Conservation (phyloP, 2,797 vertebrate species). For the Ceryle rudis region DNA sequence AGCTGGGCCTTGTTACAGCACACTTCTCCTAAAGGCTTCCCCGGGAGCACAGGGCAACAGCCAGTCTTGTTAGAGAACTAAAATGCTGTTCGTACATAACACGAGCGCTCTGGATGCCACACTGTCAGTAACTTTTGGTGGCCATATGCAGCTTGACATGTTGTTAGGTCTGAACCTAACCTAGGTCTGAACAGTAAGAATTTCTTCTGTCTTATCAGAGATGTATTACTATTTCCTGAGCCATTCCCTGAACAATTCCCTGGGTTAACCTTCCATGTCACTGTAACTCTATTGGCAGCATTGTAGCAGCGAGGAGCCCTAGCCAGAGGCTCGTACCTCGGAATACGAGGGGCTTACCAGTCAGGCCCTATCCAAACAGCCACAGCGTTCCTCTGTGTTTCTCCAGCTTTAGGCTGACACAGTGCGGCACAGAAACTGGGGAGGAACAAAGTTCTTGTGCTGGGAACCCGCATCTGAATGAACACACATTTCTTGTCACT, state of each 20-base stretch:
- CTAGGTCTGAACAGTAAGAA: too few relatives aligned
- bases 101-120: not conserved
- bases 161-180: conserved; percentile 7
- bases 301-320: not conserved
- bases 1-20: not conserved
- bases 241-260: conserved; percentile 3
- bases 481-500: not conserved
- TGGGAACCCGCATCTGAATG: not conserved
- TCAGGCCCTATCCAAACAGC: not conserved
- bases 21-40: not conserved
- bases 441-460: not conserved
- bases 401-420: not conserved
- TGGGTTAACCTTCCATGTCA: not conserved
- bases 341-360: not conserved
- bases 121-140: not conserved
- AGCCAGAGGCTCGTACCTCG: not conserved
- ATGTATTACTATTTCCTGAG: conserved; percentile 28
- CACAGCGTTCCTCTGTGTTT: not conserved
- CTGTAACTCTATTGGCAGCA: not conserved
- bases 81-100: not conserved
- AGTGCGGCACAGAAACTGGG: not conserved
- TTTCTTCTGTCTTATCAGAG: conserved; percentile 12
- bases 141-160: not conserved
- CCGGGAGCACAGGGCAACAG: not conserved
- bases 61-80: not conserved